Percentiles rank a stretch among this genome's conserved stretches.
These are phyloP conservation scores for Apocrypta bakeri DNA, from an alignment of 1,140 invertebrate species.

Conservation along the genomic window DNA sequence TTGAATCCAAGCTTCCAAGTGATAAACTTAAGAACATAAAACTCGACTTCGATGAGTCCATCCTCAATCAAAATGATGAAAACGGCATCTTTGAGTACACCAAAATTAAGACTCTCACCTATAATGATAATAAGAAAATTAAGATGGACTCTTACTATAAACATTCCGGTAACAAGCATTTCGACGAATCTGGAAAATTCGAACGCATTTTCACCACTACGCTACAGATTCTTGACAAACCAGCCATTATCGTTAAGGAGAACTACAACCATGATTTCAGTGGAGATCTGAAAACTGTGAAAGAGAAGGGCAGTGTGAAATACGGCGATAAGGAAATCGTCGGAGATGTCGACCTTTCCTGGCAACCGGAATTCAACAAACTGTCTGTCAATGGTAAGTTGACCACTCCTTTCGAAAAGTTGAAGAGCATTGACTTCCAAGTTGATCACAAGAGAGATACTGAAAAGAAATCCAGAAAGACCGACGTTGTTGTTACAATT, in stretches of 20 bases:
- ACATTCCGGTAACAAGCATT: conserved; percentile 49
- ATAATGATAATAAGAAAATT: conserved; percentile 76
- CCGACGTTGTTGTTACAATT: conserved; percentile 66
- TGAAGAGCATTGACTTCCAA: conserved; percentile 75
- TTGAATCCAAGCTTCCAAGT: conserved; percentile 72
- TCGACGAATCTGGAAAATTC: conserved; percentile 39
- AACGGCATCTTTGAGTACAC: conserved; percentile 57
- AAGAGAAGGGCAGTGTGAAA: conserved; percentile 51
- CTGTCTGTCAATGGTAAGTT: conserved; percentile 57
- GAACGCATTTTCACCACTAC: conserved; percentile 42
- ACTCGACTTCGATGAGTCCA: conserved; percentile 59
- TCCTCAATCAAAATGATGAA: conserved; percentile 55
- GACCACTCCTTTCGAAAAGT: conserved; percentile 71
- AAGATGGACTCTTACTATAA: conserved; percentile 61
- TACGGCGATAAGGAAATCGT: conserved; percentile 59
- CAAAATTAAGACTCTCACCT: conserved; percentile 64
- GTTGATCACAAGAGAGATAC: conserved; percentile 75
- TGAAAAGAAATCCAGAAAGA: conserved; percentile 70
- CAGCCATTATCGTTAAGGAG: conserved; percentile 60
- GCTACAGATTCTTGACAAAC: conserved; percentile 55
- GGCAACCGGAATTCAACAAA: conserved; percentile 51
- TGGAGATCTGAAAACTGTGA: conserved; percentile 63
- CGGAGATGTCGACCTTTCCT: conserved; percentile 52
- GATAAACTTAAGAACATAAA: conserved; percentile 74
- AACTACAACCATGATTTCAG: conserved; percentile 69